Percentiles rank a stretch among this genome's conserved stretches.
Conservation (phyloP, 2,888 invertebrate species). For the Germaria angustata region DNA sequence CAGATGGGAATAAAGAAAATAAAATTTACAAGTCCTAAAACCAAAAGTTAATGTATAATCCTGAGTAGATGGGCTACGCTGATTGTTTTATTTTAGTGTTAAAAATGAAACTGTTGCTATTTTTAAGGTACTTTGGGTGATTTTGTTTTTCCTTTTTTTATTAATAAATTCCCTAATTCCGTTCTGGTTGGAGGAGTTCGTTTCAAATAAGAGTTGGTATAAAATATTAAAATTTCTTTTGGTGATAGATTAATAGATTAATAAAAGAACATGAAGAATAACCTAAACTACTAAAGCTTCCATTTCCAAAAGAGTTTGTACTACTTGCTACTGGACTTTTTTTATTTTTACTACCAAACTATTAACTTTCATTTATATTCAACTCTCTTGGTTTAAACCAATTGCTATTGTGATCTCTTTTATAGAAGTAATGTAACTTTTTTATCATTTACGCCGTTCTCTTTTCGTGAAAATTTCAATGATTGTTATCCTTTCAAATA, state of each 20-base stretch:
- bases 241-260: not conserved
- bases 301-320: constrained; percentile 38
- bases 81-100: too few species aligned
- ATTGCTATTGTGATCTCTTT: not conserved
- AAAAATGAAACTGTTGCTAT: constrained; percentile 43
- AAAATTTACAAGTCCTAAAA: not conserved
- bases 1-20: not conserved
- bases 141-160: not conserved
- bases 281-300: constrained; percentile 67
- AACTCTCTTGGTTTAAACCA: constrained; percentile 41
- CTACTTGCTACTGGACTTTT: not conserved
- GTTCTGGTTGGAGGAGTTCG: not conserved
- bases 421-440: not conserved
- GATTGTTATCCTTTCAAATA: too few species aligned
- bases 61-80: constrained; percentile 8
- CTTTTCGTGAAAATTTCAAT: too few species aligned
- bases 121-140: constrained; percentile 37
- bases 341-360: not conserved
- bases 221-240: not conserved
- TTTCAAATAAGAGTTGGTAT: not conserved
- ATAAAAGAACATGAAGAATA: constrained; percentile 27
- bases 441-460: not conserved
- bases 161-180: constrained; percentile 15
- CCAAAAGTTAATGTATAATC: not conserved
- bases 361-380: not conserved